These are phyloP conservation scores for Chaetophractus vellerosus DNA, from an alignment of 2,797 vertebrate genomes.

Conservation along the genomic window DNA sequence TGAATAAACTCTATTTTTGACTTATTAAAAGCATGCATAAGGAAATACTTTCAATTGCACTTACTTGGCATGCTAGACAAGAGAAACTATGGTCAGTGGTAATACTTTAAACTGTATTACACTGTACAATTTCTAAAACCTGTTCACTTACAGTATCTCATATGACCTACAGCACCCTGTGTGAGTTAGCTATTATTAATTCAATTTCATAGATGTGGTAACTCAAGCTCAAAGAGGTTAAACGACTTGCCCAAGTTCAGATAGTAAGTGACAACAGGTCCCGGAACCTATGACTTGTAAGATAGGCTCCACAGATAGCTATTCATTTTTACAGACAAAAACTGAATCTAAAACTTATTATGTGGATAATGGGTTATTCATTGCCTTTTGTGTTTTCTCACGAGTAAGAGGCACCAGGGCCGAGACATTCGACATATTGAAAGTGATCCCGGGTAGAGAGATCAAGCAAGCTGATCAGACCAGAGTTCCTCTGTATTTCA, in stretches of 20 bases:
- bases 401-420: conserved; percentile 77
- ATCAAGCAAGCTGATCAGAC: conserved; percentile 75
- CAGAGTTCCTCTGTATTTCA: conserved; percentile 68
- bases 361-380: conserved; percentile 82
- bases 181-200: conserved; percentile 80
- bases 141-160: conserved; percentile 65
- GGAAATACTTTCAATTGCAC: conserved; percentile 37
- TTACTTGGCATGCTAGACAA: neutral
- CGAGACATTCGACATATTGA: conserved; percentile 70
- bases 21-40: neutral
- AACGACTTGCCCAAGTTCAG: conserved; percentile 82
- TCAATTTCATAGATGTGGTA: conserved; percentile 78
- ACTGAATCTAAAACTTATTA: conserved; percentile 77
- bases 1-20: conserved; percentile 17
- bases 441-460: conserved; percentile 64
- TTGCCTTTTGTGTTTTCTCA: conserved; percentile 83
- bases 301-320: conserved; percentile 82
- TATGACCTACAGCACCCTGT: conserved; percentile 71
- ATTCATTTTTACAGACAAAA: conserved; percentile 83
- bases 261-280: conserved; percentile 79
- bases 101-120: conserved; percentile 46
- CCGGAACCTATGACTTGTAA: conserved; percentile 77
- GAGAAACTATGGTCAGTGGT: neutral
- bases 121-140: conserved; percentile 18
- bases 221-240: conserved; percentile 80